Evolutionary conservation across 2,797 vertebrate species (phyloP), one percentile per base, ranked within the genome.

Genomic region (Geotrypetes seraphini): DNA sequence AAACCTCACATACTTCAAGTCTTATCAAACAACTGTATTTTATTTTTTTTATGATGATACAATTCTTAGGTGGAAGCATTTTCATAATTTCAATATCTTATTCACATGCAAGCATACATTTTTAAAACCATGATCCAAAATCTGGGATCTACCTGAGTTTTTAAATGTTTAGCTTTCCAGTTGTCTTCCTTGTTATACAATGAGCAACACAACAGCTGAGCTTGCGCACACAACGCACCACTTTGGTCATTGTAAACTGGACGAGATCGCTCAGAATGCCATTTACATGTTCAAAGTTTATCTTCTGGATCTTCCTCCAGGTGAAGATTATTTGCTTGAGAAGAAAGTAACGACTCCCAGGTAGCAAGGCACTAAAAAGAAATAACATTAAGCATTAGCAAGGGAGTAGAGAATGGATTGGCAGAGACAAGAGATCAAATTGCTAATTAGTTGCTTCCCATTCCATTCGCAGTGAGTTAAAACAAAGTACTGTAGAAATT

Each of bases 361-460:
- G 77, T 83, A 29, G 88, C 85, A 75, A 86, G 81, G 75, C 84
- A 86, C 85, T 83, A 43, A 32, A 40, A 24, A 28, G 20, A 33
- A 66, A 22, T 12, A 31, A 50, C 56, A 47, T 15, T 57, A 19
- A 54, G 1, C 28, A n/a, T n/a, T n/a, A n/a, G n/a, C n/a, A n/a
- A n/a, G n/a, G n/a, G n/a, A n/a, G n/a, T n/a, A n/a, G n/a, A n/a
- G n/a, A n/a, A n/a, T n/a, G n/a, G n/a, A n/a, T n/a, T n/a, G n/a
- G n/a, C n/a, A n/a, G n/a, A n/a, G n/a, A n/a, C n/a, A n/a, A n/a
- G n/a, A n/a, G n/a, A n/a, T n/a, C n/a, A n/a, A n/a, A n/a, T n/a
- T n/a, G n/a, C n/a, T n/a, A n/a, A n/a, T n/a, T n/a, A n/a, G n/a
- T n/a, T n/a, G n/a, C n/a, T n/a, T n/a, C n/a, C n/a, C n/a, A n/a